Evolutionary conservation across 2,888 invertebrate species (phyloP).

Genomic region (Bursaphelenchus okinawaensis): DNA sequence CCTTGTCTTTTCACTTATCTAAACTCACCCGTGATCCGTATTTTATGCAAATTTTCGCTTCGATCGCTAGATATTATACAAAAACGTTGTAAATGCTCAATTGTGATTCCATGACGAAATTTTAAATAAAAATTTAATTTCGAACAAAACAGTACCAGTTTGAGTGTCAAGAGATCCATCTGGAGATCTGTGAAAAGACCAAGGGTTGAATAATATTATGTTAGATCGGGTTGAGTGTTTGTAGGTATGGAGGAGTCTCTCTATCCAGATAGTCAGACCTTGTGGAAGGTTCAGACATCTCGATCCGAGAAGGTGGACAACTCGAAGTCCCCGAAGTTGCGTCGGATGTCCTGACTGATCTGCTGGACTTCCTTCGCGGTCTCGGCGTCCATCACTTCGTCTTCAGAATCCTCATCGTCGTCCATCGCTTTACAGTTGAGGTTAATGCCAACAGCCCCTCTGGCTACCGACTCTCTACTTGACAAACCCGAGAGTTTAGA

Average conservation of each 20-base stretch:
- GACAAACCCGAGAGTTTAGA: constrained; percentile 3
- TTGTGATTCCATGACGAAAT: background rate
- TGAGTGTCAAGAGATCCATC: too few relatives aligned
- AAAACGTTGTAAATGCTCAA: background rate
- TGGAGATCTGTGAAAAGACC: too few relatives aligned
- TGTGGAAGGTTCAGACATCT: constrained; percentile 20
- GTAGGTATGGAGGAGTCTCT: too few relatives aligned
- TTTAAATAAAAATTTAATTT: too few relatives aligned
- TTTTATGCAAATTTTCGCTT: background rate
- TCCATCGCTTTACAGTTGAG: constrained; percentile 29
- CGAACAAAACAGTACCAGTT: too few relatives aligned
- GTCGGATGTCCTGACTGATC: constrained; percentile 44
- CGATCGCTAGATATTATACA: background rate
- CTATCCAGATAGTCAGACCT: too few relatives aligned
- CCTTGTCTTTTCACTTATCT: background rate
- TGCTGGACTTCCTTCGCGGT: constrained; percentile 14
- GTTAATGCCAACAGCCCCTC: constrained; percentile 17
- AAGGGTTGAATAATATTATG: too few relatives aligned
- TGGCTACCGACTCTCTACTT: background rate
- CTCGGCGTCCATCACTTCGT: constrained; percentile 15
- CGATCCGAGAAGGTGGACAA: constrained; percentile 50
- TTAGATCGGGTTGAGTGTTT: too few relatives aligned
- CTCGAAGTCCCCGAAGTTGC: constrained; percentile 54
- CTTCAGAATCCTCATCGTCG: constrained; percentile 25
- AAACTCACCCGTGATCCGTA: background rate